A percentile compares a stretch with the other conserved stretches of the same genome.
These are phyloP conservation scores for Microctonus hyperodae DNA, from an alignment of 2,888 invertebrate species.

Conservation along the genomic window DNA sequence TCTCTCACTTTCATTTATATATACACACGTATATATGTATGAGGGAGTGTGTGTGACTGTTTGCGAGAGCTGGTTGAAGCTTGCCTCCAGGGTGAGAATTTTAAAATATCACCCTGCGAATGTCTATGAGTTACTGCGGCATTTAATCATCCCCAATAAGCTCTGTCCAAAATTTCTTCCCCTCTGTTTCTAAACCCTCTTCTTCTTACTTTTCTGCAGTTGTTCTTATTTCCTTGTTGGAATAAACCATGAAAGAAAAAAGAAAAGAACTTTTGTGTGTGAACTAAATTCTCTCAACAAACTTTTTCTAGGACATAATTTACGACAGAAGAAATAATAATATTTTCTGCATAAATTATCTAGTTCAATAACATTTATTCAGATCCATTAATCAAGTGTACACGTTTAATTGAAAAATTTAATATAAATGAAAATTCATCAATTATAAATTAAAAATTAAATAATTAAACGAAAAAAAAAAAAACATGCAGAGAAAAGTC, in stretches of 20 bases:
- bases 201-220: slow-evolving; percentile 20
- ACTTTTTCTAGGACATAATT: not conserved
- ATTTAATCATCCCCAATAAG: slow-evolving; percentile 58
- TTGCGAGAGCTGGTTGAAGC: slow-evolving; percentile 5
- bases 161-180: slow-evolving; percentile 39
- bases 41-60: slow-evolving; percentile 2
- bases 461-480: too few species aligned
- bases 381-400: not conserved
- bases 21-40: too few species aligned
- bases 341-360: not conserved
- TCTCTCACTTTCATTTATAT: slow-evolving; percentile 32
- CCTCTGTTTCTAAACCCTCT: slow-evolving; percentile 9
- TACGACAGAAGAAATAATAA: not conserved
- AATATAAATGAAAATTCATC: not conserved
- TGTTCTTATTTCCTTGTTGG: slow-evolving; percentile 10
- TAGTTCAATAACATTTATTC: not conserved
- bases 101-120: slow-evolving; percentile 54
- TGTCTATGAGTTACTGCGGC: slow-evolving; percentile 54
- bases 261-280: not conserved
- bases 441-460: not conserved
- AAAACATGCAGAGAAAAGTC: slow-evolving; percentile 18
- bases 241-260: not conserved
- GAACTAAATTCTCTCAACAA: not conserved
- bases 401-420: not conserved
- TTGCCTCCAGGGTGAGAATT: slow-evolving; percentile 48